Percentiles rank a stretch among this genome's conserved stretches.
phyloP scores from a whole-genome alignment of 2,888 invertebrate species.

The Stegophylla sp. region DNA sequence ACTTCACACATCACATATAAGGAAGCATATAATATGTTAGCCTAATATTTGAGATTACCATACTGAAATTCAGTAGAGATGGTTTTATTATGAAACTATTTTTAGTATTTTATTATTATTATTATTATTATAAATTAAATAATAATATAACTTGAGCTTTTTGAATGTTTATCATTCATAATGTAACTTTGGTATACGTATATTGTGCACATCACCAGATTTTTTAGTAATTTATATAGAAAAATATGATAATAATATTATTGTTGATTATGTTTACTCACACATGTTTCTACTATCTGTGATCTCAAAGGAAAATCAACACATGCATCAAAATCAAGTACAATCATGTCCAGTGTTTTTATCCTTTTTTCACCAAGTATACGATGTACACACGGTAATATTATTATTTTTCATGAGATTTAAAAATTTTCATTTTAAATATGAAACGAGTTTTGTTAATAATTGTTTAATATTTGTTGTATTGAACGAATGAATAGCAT shows the following conservation, averaged over 20 bases:
- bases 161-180: conserved; percentile 54
- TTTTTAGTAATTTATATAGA: conserved; percentile 57
- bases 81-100: conserved; percentile 51
- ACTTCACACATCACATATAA: conserved; percentile 27
- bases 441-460: conserved; percentile 47
- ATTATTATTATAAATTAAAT: conserved; percentile 45
- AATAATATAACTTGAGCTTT: conserved; percentile 57
- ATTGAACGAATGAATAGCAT: conserved; percentile 46
- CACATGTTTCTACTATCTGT: conserved; percentile 55
- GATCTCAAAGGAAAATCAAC: conserved; percentile 59
- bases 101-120: conserved; percentile 55
- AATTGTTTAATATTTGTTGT: conserved; percentile 54
- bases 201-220: conserved; percentile 59
- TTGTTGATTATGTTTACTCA: conserved; percentile 56
- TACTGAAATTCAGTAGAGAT: conserved; percentile 50
- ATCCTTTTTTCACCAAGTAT: conserved; percentile 57
- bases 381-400: conserved; percentile 59
- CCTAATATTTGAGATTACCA: conserved; percentile 56
- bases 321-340: conserved; percentile 54
- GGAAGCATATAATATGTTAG: conserved; percentile 40
- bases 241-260: conserved; percentile 46
- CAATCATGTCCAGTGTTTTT: conserved; percentile 58
- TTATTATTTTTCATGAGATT: conserved; percentile 45
- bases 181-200: conserved; percentile 59
- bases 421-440: conserved; percentile 23